Evolutionary conservation across 1,140 invertebrate genomes (phyloP).

Genomic region (Teleogryllus occipitalis): DNA sequence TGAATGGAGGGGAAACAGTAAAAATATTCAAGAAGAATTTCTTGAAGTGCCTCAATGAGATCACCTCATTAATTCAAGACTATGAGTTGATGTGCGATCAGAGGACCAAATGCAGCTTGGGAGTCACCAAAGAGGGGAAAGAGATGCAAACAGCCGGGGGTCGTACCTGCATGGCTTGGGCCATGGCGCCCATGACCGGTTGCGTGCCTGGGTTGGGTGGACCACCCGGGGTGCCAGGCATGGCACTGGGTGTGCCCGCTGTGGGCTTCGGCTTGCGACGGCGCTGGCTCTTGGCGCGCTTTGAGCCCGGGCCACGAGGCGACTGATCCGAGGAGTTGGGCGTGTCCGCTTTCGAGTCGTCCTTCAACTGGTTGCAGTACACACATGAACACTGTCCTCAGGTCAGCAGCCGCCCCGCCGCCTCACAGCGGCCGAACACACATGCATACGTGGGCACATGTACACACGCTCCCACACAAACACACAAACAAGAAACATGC

Average conservation of each 20-base stretch:
- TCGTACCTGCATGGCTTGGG: constrained; percentile 19
- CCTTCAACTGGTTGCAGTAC: constrained; percentile 39
- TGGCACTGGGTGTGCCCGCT: constrained; percentile 15
- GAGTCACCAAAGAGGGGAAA: neutral
- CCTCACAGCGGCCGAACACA: neutral
- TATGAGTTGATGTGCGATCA: neutral
- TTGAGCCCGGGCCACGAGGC: constrained; percentile 36
- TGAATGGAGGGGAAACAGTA: too few relatives aligned
- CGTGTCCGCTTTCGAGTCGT: constrained; percentile 47
- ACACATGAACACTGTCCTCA: constrained; percentile 34
- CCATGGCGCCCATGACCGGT: constrained; percentile 22
- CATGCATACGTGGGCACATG: neutral
- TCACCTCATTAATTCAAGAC: too few relatives aligned
- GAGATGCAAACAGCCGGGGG: neutral
- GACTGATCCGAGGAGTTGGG: constrained; percentile 47
- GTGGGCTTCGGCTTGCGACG: constrained; percentile 22
- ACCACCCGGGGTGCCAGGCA: constrained; percentile 19
- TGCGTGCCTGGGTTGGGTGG: constrained; percentile 14
- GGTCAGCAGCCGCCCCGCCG: constrained; percentile 1
- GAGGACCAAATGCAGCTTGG: neutral
- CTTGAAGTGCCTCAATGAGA: too few relatives aligned
- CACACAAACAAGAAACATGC: neutral
- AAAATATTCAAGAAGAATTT: too few relatives aligned
- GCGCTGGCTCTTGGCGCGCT: constrained; percentile 24
- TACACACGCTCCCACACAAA: neutral